Base-by-base conservation (phyloP, 2,113 vertebrate species). In the Semnornis frantzii region DNA sequence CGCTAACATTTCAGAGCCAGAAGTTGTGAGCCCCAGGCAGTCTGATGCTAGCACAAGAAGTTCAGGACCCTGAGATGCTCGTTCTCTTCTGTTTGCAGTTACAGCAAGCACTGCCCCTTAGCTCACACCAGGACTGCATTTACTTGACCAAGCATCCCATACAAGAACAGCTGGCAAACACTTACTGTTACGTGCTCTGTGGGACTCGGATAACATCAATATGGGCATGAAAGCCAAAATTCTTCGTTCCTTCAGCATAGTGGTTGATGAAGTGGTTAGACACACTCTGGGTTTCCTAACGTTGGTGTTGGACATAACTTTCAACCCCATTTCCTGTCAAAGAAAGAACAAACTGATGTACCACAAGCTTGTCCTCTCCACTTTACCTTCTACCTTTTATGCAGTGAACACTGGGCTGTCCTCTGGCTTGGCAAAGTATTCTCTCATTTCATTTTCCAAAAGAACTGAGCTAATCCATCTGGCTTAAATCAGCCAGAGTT, bases 241-340 rank as follows among this genome's bases (percentile, higher is more conserved):
- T 37, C 25, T 37, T 62, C 8, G 69, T 78, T 70, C 50, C 33
- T n/a, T 30, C 18, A 75, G 21, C 27, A 7, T 1, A 33, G 69
- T 24, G 72, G 85, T 65, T 4, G 65, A 14, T 30, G 80, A 37
- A 46, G 65, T 63, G 18, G 69, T 78, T 86, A 68, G 34, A 17
- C 81, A 97, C 6, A 78, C 54, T 34, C 59, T 93, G 50, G 98
- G 97, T 75, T 92, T 97, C 85, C 87, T 95, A 87, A 97, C 95
- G 37, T 95, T 85, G 44, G 90, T 92, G 55, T 98, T 97, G 46
- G 92, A 96, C 63, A 97, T 80, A 76, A 97, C 72, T 95, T 98
- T 97, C 93, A 98, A 82, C 21, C 96, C 95, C 86, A 95, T 70
- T 7, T 92, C 89, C 97, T 98, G 74, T 11, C 89, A n/a, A 72